Conservation (phyloP, 2,888 invertebrate genomes). For the Eupeodes luniger region DNA sequence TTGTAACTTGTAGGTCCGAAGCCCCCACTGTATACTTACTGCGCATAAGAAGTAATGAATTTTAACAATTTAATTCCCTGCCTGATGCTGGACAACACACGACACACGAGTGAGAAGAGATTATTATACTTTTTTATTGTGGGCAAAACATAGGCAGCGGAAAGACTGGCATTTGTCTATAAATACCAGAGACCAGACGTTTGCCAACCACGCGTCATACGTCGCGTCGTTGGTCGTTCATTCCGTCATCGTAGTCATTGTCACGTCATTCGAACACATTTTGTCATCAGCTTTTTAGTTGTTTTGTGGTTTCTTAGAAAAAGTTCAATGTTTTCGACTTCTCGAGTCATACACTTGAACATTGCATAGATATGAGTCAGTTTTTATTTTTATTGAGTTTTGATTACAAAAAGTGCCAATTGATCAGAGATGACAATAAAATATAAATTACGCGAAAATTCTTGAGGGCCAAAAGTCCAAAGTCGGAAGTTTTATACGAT, state of each 20-base stretch:
- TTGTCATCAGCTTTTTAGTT: background rate
- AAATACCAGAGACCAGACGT: background rate
- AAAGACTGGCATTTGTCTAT: background rate
- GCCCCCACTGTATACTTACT: constrained; percentile 12
- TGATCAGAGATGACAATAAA: constrained; percentile 25
- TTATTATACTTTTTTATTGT: background rate
- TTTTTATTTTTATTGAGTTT: constrained; percentile 1
- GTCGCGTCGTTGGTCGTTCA: constrained; percentile 7
- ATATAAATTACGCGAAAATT: background rate
- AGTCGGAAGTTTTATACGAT: background rate
- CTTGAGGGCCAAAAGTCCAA: constrained; percentile 22
- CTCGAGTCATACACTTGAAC: background rate
- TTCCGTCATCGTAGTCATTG: constrained; percentile 1
- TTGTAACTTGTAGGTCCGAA: constrained; percentile 16
- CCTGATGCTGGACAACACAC: constrained; percentile 11
- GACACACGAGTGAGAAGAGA: background rate
- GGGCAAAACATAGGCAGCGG: too few relatives aligned
- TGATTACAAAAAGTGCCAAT: constrained; percentile 19
- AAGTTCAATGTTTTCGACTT: constrained; percentile 4
- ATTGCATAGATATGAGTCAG: constrained; percentile 43
- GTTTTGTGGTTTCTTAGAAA: constrained; percentile 20
- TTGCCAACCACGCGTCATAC: constrained; percentile 2
- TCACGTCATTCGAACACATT: constrained; percentile 25
- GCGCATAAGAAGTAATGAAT: constrained; percentile 17
- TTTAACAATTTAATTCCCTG: constrained; percentile 69